phyloP scores from a whole-genome alignment of 2,113 vertebrate genomes.

The Tretioscincus oriximinensis region DNA sequence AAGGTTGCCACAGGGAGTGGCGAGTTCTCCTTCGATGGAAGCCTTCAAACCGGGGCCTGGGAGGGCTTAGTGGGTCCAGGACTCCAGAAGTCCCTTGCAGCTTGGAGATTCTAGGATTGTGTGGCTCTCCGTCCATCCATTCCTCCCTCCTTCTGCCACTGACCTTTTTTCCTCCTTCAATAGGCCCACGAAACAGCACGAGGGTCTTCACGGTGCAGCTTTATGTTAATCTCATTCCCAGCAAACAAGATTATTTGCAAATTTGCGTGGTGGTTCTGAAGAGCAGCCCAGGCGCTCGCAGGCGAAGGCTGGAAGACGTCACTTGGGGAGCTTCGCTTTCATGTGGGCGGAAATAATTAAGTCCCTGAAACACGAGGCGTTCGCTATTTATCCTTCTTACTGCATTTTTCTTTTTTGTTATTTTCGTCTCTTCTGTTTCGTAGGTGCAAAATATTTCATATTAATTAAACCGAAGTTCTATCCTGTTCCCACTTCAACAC shows the following conservation, averaged over 20 bases:
- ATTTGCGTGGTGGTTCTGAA: background rate
- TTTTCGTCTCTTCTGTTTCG: conserved; percentile 55
- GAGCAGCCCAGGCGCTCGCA: background rate
- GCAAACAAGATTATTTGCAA: background rate
- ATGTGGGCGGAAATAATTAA: conserved; percentile 55
- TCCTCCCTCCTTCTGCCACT: background rate
- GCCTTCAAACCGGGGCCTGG: too few species aligned
- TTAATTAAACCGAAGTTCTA: conserved; percentile 65
- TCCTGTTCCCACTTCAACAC: conserved; percentile 57
- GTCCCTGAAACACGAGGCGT: conserved; percentile 67
- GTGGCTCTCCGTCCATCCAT: too few species aligned
- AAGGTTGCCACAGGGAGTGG: too few species aligned
- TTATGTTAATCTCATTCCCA: background rate
- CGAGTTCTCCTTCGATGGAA: too few species aligned
- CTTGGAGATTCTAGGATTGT: too few species aligned
- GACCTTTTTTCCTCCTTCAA: background rate
- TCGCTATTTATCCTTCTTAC: conserved; percentile 71
- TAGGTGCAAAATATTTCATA: conserved; percentile 63
- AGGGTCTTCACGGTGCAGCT: background rate
- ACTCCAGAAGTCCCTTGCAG: too few species aligned
- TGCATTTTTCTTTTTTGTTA: conserved; percentile 60
- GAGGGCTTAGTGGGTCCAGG: too few species aligned
- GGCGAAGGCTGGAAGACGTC: background rate
- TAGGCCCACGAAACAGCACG: background rate
- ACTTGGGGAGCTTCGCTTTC: background rate